Percentiles rank a stretch among this genome's conserved stretches.
Conservation (phyloP, 1,140 invertebrate species). For the Tigriopus japonicus region DNA sequence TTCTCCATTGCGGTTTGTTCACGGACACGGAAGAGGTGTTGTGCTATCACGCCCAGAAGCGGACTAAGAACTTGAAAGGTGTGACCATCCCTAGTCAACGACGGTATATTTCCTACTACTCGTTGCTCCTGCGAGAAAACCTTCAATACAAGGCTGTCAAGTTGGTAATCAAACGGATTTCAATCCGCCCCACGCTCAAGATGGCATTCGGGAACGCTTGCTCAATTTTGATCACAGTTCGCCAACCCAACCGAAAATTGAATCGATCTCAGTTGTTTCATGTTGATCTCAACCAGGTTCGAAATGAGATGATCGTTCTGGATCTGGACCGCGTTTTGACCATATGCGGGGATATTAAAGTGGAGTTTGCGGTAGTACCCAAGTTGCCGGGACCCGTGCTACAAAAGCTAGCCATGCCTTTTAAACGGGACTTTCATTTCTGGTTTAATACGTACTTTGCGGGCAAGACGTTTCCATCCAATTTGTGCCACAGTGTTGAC, state of each 20-base stretch:
- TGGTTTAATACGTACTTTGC: constrained; percentile 7
- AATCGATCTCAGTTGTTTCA: background rate
- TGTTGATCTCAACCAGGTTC: background rate
- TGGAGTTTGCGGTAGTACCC: background rate
- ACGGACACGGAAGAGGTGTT: constrained; percentile 62
- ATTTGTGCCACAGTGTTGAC: too few relatives aligned
- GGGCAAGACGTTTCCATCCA: background rate
- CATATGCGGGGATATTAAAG: background rate
- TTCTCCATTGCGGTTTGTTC: constrained; percentile 64
- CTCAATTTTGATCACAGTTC: background rate
- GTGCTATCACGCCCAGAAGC: constrained; percentile 64
- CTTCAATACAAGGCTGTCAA: constrained; percentile 7
- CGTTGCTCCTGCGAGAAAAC: background rate
- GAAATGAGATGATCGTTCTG: background rate
- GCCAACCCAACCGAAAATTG: background rate
- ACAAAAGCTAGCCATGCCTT: too few relatives aligned
- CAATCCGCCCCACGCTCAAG: background rate
- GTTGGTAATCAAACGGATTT: background rate
- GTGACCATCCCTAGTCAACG: constrained; percentile 97
- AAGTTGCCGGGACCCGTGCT: background rate
- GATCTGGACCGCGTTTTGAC: background rate
- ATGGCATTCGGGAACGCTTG: background rate
- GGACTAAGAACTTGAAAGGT: constrained; percentile 77
- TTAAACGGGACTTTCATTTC: constrained; percentile 3
- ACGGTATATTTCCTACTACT: constrained; percentile 26